Conservation (phyloP, 1,140 invertebrate genomes). For the Trichomalopsis sarcophagae region DNA sequence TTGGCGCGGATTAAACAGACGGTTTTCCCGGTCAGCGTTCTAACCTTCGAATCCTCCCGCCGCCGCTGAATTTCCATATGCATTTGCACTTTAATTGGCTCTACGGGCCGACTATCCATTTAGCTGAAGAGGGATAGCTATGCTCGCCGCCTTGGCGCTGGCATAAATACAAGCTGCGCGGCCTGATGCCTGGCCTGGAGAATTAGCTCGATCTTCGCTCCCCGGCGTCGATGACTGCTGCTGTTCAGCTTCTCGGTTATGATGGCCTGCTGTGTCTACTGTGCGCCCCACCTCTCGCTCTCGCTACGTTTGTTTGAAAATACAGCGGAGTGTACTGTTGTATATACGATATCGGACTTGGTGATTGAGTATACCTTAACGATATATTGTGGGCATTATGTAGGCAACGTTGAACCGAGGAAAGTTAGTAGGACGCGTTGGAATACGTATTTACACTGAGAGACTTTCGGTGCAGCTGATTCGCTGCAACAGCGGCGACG, state of each 20-base stretch:
- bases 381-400: background rate
- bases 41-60: background rate
- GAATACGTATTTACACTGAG: background rate
- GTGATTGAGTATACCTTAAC: background rate
- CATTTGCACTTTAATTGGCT: conserved; percentile 74
- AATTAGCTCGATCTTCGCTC: background rate
- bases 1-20: conserved; percentile 27
- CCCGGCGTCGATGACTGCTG: background rate
- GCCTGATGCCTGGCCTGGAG: background rate
- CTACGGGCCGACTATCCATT: conserved; percentile 46
- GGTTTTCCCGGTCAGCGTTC: conserved; percentile 62
- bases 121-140: background rate
- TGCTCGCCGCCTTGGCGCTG: background rate
- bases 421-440: background rate
- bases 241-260: background rate
- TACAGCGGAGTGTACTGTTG: background rate
- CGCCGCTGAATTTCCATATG: conserved; percentile 69
- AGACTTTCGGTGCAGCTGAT: no score
- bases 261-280: background rate
- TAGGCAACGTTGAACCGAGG: no score
- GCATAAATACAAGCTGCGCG: conserved; percentile 31
- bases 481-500: background rate
- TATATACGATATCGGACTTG: background rate
- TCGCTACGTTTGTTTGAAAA: background rate
- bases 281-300: background rate